Evolutionary conservation across 2,113 vertebrate genomes (phyloP).

Genomic region (Corynorhinus townsendii): DNA sequence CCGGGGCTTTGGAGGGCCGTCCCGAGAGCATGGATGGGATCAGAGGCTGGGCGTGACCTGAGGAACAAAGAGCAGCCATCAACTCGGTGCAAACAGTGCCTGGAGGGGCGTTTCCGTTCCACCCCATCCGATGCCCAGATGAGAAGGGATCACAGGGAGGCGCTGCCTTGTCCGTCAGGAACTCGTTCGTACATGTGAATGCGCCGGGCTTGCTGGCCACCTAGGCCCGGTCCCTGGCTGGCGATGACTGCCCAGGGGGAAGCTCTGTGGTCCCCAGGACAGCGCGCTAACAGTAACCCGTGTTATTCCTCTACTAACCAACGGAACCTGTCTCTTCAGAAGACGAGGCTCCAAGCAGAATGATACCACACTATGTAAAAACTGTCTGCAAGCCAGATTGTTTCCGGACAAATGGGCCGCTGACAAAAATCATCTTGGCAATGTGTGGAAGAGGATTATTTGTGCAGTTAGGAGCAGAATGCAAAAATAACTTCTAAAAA

Average conservation of each 20-base stretch:
- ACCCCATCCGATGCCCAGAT: background rate
- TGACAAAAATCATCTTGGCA: background rate
- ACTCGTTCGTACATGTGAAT: background rate
- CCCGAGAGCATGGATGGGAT: constrained; percentile 28
- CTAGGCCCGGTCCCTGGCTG: background rate
- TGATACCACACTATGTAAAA: background rate
- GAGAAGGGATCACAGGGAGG: background rate
- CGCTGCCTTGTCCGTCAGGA: background rate
- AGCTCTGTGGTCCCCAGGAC: background rate
- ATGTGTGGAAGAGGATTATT: background rate
- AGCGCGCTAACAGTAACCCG: constrained; percentile 55
- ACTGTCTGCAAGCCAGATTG: constrained; percentile 28
- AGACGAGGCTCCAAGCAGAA: constrained; percentile 44
- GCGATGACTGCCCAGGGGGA: constrained; percentile 39
- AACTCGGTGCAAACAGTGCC: background rate
- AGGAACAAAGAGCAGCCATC: constrained; percentile 9
- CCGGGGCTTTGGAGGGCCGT: background rate
- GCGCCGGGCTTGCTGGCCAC: background rate
- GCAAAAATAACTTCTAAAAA: background rate
- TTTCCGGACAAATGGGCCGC: background rate
- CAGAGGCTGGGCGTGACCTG: background rate
- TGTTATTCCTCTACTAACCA: background rate
- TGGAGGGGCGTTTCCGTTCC: background rate
- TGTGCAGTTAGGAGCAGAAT: background rate
- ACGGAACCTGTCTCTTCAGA: constrained; percentile 55